A percentile compares a stretch with the other conserved stretches of the same genome.
Evolutionary conservation across 2,113 vertebrate genomes (phyloP).

Genomic region (Lanius collurio): DNA sequence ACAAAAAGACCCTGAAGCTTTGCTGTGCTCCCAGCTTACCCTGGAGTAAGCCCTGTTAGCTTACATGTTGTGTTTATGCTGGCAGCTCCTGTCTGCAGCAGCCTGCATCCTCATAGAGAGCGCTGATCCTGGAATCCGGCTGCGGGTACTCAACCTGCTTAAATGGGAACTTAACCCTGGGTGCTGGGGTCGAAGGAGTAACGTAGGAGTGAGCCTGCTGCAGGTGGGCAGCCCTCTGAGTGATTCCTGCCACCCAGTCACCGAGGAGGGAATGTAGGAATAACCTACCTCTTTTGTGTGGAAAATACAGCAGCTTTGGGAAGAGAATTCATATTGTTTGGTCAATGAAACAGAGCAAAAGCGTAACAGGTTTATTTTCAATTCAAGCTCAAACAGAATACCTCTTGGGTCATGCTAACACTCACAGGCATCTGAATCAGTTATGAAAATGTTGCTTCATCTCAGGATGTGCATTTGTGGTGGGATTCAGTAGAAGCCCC

Average conservation of each 20-base stretch:
- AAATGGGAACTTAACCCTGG: not conserved
- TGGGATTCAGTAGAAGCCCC: not conserved
- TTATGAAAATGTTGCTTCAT: not conserved
- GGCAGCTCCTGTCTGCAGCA: not conserved
- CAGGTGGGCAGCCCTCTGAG: not conserved
- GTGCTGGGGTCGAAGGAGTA: not conserved
- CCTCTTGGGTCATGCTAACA: not conserved
- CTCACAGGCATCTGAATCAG: not conserved
- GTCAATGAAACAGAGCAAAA: conserved; percentile 14
- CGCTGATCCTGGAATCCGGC: not conserved
- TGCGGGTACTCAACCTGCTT: not conserved
- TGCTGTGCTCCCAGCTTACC: not conserved
- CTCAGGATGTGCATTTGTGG: not conserved
- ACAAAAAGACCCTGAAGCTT: not conserved
- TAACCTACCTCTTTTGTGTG: not conserved
- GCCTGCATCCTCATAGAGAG: not conserved
- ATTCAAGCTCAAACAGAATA: conserved; percentile 5
- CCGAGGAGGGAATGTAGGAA: not conserved
- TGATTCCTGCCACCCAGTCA: not conserved
- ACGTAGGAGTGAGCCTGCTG: not conserved
- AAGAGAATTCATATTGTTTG: not conserved
- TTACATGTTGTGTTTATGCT: fast-evolving
- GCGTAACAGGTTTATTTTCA: conserved; percentile 15
- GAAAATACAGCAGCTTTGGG: not conserved
- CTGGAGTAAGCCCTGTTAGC: not conserved